These are phyloP conservation scores for Dendropsophus ebraccatus DNA, from an alignment of 2,113 vertebrate genomes.

Conservation along the genomic window DNA sequence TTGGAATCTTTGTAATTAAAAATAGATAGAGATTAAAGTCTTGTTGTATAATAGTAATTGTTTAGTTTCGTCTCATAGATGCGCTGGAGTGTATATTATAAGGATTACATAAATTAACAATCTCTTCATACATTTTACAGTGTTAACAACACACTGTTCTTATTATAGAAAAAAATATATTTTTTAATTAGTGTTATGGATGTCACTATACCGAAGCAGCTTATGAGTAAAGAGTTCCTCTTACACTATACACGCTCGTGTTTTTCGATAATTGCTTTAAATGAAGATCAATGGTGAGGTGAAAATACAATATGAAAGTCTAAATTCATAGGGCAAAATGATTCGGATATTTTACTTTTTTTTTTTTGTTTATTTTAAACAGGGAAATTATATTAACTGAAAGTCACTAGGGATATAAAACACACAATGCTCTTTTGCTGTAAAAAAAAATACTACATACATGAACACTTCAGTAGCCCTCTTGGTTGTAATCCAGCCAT, in stretches of 20 bases:
- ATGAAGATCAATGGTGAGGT: background rate
- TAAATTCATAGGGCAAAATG: no score
- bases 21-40: slow-evolving; percentile 42
- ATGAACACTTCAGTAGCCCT: no score
- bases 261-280: background rate
- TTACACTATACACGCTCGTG: background rate
- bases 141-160: background rate
- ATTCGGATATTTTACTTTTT: no score
- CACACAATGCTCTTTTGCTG: no score
- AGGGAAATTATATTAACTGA: no score
- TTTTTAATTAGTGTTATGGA: background rate
- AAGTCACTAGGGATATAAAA: no score
- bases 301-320: background rate
- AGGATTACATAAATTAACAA: slow-evolving; percentile 14
- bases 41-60: slow-evolving; percentile 21
- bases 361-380: no score
- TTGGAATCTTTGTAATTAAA: slow-evolving; percentile 38
- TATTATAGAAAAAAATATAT: background rate
- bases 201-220: background rate
- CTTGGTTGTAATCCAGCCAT: no score
- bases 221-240: background rate
- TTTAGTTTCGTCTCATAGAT: slow-evolving; percentile 33
- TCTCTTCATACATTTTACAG: background rate
- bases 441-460: no score
- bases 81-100: background rate